These are phyloP conservation scores for Bos indicus DNA, from an alignment of 2,113 vertebrate genomes.

Conservation along the genomic window DNA sequence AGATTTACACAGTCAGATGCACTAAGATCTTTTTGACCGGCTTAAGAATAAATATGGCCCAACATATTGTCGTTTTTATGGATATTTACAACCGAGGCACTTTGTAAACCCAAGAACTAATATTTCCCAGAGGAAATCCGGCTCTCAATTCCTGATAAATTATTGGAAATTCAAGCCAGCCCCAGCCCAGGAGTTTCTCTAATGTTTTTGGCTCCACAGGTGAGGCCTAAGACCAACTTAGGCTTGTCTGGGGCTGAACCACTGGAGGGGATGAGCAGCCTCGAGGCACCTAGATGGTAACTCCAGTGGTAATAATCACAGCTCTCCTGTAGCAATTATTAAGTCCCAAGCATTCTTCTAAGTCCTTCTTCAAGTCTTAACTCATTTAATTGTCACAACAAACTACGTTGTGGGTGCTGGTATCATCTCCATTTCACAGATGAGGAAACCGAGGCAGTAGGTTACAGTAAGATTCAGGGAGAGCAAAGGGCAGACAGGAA, in stretches of 20 bases:
- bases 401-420: not conserved
- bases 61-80: constrained; percentile 84
- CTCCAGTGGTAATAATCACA: not conserved
- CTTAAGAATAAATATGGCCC: constrained; percentile 81
- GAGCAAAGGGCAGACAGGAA: not conserved
- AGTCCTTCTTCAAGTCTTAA: not conserved
- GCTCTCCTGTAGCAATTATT: not conserved
- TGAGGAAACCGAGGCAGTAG: not conserved
- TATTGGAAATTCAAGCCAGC: constrained; percentile 73
- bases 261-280: not conserved
- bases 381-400: not conserved
- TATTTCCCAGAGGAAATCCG: constrained; percentile 83
- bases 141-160: constrained; percentile 78
- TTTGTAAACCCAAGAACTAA: constrained; percentile 83
- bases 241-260: not conserved
- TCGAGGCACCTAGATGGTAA: not conserved
- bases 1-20: constrained; percentile 77
- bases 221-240: not conserved
- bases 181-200: constrained; percentile 61
- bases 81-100: constrained; percentile 82
- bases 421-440: not conserved
- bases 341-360: not conserved
- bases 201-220: constrained; percentile 58
- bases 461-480: not conserved
- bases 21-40: constrained; percentile 79